These are phyloP conservation scores for Misgurnus anguillicaudatus DNA, from an alignment of 2,113 vertebrate genomes.

Conservation along the genomic window DNA sequence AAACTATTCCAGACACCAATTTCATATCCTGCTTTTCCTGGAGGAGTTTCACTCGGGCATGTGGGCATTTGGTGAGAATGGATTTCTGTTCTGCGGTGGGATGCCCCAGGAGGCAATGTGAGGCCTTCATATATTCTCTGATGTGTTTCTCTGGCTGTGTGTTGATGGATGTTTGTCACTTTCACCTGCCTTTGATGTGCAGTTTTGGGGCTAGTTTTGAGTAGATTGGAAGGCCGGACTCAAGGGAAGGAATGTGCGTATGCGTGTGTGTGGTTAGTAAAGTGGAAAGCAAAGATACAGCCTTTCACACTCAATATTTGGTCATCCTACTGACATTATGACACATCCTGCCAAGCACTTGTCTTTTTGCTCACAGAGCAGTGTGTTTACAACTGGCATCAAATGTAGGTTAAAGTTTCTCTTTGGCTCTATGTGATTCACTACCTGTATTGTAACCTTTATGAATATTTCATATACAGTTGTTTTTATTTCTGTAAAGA, in stretches of 20 bases:
- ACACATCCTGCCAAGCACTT: neutral
- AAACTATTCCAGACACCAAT: constrained; percentile 32
- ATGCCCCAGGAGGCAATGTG: neutral
- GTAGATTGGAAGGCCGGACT: constrained; percentile 12
- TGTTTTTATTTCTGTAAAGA: neutral
- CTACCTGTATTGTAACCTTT: neutral
- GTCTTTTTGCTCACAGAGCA: neutral
- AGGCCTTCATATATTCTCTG: constrained; percentile 23
- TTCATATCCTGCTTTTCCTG: constrained; percentile 19
- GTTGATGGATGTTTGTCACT: constrained; percentile 40
- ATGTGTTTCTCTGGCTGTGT: constrained; percentile 14
- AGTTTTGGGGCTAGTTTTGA: constrained; percentile 10
- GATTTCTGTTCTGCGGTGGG: constrained; percentile 13
- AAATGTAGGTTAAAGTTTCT: neutral
- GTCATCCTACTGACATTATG: neutral
- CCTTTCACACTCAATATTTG: neutral
- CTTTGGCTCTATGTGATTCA: neutral
- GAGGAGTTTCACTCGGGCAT: constrained; percentile 13
- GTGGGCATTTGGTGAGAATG: constrained; percentile 36
- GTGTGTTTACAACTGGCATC: neutral
- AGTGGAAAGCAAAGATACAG: neutral
- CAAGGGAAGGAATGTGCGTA: constrained; percentile 10
- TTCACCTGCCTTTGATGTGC: constrained; percentile 24
- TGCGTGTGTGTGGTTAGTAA: neutral
- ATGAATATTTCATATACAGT: neutral